Percentiles rank a stretch among this genome's conserved stretches.
These are phyloP conservation scores for Hypercompe scribonia DNA, from an alignment of 2,888 invertebrate genomes.

Conservation along the genomic window DNA sequence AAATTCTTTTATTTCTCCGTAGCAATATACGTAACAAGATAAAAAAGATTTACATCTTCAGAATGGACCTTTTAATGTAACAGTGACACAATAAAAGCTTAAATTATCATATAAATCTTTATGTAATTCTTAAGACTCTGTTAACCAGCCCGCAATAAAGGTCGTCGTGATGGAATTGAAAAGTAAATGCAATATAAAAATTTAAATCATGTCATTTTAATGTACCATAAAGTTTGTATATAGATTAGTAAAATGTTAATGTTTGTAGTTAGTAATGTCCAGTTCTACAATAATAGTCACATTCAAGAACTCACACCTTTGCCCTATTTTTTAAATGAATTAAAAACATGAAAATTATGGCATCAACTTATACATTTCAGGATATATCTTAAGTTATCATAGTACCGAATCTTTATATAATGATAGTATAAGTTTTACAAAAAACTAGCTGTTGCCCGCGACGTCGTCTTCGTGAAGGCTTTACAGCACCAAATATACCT, in stretches of 20 bases:
- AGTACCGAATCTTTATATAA: too few species aligned
- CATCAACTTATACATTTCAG: too few species aligned
- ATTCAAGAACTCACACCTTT: too few species aligned
- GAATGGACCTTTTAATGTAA: neutral
- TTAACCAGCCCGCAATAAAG: neutral
- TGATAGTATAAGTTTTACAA: too few species aligned
- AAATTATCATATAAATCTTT: conserved; percentile 2
- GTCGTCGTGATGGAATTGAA: neutral
- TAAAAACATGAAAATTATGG: too few species aligned
- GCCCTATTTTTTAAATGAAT: too few species aligned
- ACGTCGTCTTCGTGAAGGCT: too few species aligned
- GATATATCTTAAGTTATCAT: too few species aligned
- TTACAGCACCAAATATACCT: too few species aligned
- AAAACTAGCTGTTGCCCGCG: too few species aligned
- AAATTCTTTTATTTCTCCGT: neutral
- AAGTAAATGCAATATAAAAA: neutral
- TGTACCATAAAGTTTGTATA: neutral
- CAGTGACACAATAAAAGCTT: neutral
- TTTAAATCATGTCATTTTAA: neutral
- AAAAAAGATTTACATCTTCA: neutral
- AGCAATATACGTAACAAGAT: neutral
- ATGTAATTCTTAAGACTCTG: neutral
- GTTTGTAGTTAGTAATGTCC: too few species aligned
- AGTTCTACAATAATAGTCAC: too few species aligned
- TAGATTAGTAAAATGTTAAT: neutral